Evolutionary conservation across 2,797 vertebrate species (phyloP), one percentile per base, ranked within the genome.

Genomic region (Ptychadena robeensis): DNA sequence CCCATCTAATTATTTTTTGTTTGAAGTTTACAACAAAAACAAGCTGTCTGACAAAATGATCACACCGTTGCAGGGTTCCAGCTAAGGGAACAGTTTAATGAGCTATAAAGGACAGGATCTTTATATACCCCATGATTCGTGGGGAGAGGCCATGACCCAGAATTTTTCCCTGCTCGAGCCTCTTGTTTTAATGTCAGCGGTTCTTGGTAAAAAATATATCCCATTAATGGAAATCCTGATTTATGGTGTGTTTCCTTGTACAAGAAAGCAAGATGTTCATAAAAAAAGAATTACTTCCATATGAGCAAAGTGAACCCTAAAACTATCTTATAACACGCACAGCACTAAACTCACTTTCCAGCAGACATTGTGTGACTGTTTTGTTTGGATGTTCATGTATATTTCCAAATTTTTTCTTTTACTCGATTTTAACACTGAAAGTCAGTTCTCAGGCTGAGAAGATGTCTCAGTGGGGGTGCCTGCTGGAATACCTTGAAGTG

Each of bases 221-320:
- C 77, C 77, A 74, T 84, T 84, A 84, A 84, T 84, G 82, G 82
- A 80, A 84, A 80, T 84, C 77, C 82, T 84, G 82, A 84, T 84
- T 84, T 84, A 84, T 84, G 77, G 77, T 73, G 77, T 84, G 82
- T 80, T 84, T 84, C 77, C 82, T 84, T 70, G 70, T 84, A 75
- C 82, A 84, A 84, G 71, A 84, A 70, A 80, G 82, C 82, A 84
- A 84, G 77, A 84, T 84, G 82, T 84, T 84, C 82, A 84, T 84
- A 84, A 84, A 84, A 83, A 40, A 59, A 18, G 64, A 84, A 84
- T 84, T 80, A 59, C 77, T 84, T 84, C 82, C 82, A 84, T 84
- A 84, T 84, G 82, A 73, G 71, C 82, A 69, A 37, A 69, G 77
- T 75, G 82, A 80, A 84, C 82, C 82, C 82, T 84, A 84, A 84